Percentiles rank a stretch among this genome's conserved stretches.
phyloP scores from a whole-genome alignment of 2,113 vertebrate species.

The Lophius piscatorius region DNA sequence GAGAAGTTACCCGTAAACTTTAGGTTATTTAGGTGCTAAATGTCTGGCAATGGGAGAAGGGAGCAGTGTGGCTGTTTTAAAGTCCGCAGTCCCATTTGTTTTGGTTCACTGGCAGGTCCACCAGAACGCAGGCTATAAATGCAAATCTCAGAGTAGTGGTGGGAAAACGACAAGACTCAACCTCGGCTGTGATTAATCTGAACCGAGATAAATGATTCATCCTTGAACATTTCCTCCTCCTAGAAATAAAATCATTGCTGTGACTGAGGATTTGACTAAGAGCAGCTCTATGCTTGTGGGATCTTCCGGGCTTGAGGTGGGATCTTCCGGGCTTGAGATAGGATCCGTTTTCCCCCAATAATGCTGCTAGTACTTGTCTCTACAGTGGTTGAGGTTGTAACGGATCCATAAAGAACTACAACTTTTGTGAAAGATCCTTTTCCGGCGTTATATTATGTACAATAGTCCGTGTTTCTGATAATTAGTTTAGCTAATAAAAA shows the following conservation, averaged over 20 bases:
- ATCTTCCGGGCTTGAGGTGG: neutral
- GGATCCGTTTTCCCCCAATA: constrained; percentile 27
- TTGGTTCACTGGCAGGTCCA: constrained; percentile 44
- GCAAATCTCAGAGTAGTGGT: constrained; percentile 61
- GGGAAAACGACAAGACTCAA: constrained; percentile 51
- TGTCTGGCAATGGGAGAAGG: constrained; percentile 38
- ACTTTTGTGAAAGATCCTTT: neutral
- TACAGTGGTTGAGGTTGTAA: constrained; percentile 17
- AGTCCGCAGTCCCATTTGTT: constrained; percentile 45
- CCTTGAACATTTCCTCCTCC: constrained; percentile 57
- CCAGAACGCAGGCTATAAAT: constrained; percentile 49
- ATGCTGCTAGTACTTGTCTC: neutral
- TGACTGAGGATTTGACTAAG: constrained; percentile 46
- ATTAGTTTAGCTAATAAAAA: no score
- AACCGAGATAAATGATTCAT: constrained; percentile 60
- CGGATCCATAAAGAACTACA: constrained; percentile 26
- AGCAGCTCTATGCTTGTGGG: constrained; percentile 27
- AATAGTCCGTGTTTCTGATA: no score
- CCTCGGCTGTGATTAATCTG: constrained; percentile 63
- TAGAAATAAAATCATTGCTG: constrained; percentile 52
- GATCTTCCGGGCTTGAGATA: constrained; percentile 19
- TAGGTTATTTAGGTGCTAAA: constrained; percentile 47
- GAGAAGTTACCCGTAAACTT: constrained; percentile 36
- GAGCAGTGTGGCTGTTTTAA: constrained; percentile 42
- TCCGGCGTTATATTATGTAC: neutral